Base-by-base conservation (phyloP, 2,888 invertebrate species). In the Archips crataeganus region DNA sequence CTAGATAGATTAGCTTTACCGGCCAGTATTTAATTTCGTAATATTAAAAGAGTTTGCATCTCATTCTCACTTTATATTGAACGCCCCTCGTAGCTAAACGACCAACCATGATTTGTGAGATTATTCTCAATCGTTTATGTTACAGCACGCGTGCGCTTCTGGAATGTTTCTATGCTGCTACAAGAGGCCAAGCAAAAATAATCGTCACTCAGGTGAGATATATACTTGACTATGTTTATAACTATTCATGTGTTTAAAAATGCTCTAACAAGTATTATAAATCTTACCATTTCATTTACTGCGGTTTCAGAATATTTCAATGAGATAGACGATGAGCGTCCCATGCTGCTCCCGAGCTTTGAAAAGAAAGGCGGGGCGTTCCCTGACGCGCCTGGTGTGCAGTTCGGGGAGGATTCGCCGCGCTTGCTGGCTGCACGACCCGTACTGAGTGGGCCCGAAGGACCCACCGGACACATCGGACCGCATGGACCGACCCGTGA, bases 161-260 rank as follows among this genome's bases (percentile, higher is more conserved):
- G 96, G 96, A 9, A 96, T 96, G 84, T 95, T 93, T 77, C 95
- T 96, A 75, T 97, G 97, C 83, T 97, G 97, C 81, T 96, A 95
- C 86, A 95, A 95, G 71, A 86, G 88, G 76, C 84, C 87, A 1
- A 82, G 80, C 70, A 81, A 81, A 51, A 51, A 8, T 68, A 59
- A 49, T 49, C 83, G 81, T 2, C 81, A 82, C 34, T 74, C 88
- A 83, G 91, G 92, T 92, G 71, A 71, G 34, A 11, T 11, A 8
- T 10, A 4, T 9, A 3, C 2, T 9, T 15, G 2, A 11, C 4
- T 51, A 23, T 23, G 49, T 10, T 13, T 47, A 11, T 10, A 47
- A 10, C 10, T 23, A n/a, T n/a, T n/a, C n/a, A n/a, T n/a, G n/a
- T n/a, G n/a, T n/a, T n/a, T n/a, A n/a, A n/a, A n/a, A n/a, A n/a